Evolutionary conservation across 1,140 invertebrate species (phyloP).

Genomic region (Pseudomyrmex gracilis): DNA sequence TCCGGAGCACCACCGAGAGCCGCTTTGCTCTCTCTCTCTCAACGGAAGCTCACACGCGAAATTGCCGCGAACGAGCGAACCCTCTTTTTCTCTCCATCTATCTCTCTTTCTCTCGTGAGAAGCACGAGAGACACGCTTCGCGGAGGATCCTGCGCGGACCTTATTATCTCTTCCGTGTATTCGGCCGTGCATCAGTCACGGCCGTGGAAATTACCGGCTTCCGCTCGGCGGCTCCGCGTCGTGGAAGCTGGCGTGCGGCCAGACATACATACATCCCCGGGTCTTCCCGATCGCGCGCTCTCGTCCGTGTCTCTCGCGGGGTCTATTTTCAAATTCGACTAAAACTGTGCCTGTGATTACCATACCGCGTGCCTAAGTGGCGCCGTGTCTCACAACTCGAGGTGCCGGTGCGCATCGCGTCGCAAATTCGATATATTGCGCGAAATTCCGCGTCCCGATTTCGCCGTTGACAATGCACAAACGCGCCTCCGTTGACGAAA

Average conservation of each 20-base stretch:
- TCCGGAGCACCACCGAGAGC: background rate
- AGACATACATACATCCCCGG: background rate
- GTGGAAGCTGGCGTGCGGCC: constrained; percentile 55
- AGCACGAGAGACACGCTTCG: constrained; percentile 34
- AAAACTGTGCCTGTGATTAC: constrained; percentile 51
- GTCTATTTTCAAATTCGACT: constrained; percentile 66
- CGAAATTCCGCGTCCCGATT: background rate
- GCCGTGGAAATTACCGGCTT: constrained; percentile 56
- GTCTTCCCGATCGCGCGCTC: background rate
- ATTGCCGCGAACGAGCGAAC: constrained; percentile 13
- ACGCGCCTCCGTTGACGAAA: background rate
- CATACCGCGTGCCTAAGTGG: constrained; percentile 37
- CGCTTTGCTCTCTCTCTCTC: constrained; percentile 2
- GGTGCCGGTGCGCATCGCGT: constrained; percentile 26
- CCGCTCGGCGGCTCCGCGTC: constrained; percentile 29
- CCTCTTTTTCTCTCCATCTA: background rate
- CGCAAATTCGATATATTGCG: constrained; percentile 8
- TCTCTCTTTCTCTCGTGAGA: too few relatives aligned
- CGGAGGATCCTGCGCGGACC: constrained; percentile 37
- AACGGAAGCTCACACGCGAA: constrained; percentile 10
- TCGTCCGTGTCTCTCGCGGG: constrained; percentile 18
- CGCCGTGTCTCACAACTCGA: constrained; percentile 22
- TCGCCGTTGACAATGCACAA: background rate
- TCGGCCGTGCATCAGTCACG: constrained; percentile 57
- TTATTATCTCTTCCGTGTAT: constrained; percentile 57